Conservation (phyloP, 2,888 invertebrate species). For the Cerceris rybyensis region DNA sequence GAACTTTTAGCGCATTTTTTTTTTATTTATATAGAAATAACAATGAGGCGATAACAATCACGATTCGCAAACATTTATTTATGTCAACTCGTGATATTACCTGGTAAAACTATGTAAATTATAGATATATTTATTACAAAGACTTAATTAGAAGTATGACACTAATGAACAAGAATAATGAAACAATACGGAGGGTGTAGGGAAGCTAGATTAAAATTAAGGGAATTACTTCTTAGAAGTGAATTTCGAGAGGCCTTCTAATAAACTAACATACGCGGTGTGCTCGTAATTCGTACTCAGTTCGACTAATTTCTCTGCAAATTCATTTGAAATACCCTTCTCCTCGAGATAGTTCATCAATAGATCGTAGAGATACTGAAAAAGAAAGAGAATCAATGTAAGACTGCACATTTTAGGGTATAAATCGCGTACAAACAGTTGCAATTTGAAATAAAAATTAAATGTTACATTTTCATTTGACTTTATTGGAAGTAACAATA, state of each 20-base stretch:
- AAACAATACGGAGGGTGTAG: not conserved
- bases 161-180: constrained; percentile 21
- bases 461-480: constrained; percentile 26
- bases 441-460: constrained; percentile 79
- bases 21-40: too few relatives aligned
- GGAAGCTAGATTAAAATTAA: not conserved
- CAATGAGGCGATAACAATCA: too few relatives aligned
- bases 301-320: constrained; percentile 93
- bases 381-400: constrained; percentile 65
- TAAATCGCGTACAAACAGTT: not conserved
- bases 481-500: not conserved
- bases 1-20: too few relatives aligned
- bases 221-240: constrained; percentile 84
- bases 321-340: constrained; percentile 96
- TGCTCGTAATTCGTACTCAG: constrained; percentile 97
- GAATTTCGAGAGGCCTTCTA: constrained; percentile 94
- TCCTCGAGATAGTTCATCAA: constrained; percentile 98
- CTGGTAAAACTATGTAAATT: not conserved
- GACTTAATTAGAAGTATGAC: constrained; percentile 22
- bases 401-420: not conserved
- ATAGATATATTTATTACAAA: constrained; percentile 37
- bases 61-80: not conserved
- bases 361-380: constrained; percentile 95
- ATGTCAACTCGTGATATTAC: not conserved
- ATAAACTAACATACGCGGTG: constrained; percentile 92